These are phyloP conservation scores for Cerceris rybyensis DNA, from an alignment of 2,888 invertebrate genomes.

Conservation along the genomic window DNA sequence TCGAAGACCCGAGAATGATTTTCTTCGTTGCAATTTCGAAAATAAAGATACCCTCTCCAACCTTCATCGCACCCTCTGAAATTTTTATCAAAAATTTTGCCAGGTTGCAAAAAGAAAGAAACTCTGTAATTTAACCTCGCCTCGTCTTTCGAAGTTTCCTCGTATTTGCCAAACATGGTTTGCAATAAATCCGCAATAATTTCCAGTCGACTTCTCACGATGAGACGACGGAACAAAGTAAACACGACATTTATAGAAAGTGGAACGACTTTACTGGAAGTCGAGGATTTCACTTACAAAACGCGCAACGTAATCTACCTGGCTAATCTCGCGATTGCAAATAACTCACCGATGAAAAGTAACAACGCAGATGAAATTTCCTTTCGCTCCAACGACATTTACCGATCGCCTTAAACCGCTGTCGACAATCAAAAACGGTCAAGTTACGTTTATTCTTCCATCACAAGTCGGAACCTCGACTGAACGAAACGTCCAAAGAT, in stretches of 20 bases:
- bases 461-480: too few relatives aligned
- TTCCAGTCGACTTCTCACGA: slow-evolving; percentile 11
- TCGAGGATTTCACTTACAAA: slow-evolving; percentile 50
- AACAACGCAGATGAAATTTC: slow-evolving; percentile 4
- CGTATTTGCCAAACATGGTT: neutral
- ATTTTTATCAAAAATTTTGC: neutral
- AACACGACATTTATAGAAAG: slow-evolving; percentile 46
- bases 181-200: neutral
- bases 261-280: slow-evolving; percentile 48
- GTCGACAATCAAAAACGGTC: too few relatives aligned
- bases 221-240: slow-evolving; percentile 31
- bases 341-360: slow-evolving; percentile 32
- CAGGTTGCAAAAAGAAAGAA: too few relatives aligned
- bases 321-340: slow-evolving; percentile 26
- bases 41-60: neutral
- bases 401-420: neutral
- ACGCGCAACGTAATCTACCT: slow-evolving; percentile 37
- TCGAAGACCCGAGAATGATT: neutral
- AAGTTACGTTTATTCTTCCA: too few relatives aligned
- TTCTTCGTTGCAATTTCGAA: neutral
- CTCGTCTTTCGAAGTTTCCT: too few relatives aligned
- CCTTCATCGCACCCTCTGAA: neutral
- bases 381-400: neutral
- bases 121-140: too few relatives aligned
- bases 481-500: too few relatives aligned